phyloP scores from a whole-genome alignment of 23 tunicate species.

The Ascidia mentula region DNA sequence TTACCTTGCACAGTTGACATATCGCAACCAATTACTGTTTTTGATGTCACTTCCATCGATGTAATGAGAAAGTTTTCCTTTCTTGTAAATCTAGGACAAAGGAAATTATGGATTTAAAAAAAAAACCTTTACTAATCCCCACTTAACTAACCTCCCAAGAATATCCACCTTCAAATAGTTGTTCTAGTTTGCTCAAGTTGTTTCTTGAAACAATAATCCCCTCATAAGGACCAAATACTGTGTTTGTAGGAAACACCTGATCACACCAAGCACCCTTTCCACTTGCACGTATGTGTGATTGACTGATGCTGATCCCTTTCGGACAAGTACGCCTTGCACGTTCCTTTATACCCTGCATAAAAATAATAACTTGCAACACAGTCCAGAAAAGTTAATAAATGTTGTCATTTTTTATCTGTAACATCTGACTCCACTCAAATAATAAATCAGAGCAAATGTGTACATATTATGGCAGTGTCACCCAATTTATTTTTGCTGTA shows the following conservation, averaged over 20 bases:
- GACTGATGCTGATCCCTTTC: slow-evolving; percentile 59
- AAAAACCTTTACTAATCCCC: no score
- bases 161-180: slow-evolving; percentile 70
- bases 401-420: no score
- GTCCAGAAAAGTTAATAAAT: no score
- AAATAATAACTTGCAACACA: no score
- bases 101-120: no score
- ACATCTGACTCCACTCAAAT: no score
- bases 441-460: no score
- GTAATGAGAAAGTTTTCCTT: slow-evolving; percentile 72
- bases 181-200: slow-evolving; percentile 42
- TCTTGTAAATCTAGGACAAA: slow-evolving; percentile 54
- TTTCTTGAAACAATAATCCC: slow-evolving; percentile 47
- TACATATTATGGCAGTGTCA: no score
- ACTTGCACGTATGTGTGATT: slow-evolving; percentile 45
- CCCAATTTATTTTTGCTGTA: no score
- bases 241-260: slow-evolving; percentile 30
- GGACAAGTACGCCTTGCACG: slow-evolving; percentile 76
- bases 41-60: slow-evolving; percentile 58
- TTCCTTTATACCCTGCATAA: slow-evolving; percentile 50
- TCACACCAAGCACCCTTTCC: slow-evolving; percentile 78
- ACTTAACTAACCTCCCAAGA: slow-evolving; percentile 62
- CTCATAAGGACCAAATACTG: slow-evolving; percentile 84
- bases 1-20: slow-evolving; percentile 79
- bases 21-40: slow-evolving; percentile 82